phyloP scores from a whole-genome alignment of 1,140 invertebrate genomes.

The Bombus sylvicola region DNA sequence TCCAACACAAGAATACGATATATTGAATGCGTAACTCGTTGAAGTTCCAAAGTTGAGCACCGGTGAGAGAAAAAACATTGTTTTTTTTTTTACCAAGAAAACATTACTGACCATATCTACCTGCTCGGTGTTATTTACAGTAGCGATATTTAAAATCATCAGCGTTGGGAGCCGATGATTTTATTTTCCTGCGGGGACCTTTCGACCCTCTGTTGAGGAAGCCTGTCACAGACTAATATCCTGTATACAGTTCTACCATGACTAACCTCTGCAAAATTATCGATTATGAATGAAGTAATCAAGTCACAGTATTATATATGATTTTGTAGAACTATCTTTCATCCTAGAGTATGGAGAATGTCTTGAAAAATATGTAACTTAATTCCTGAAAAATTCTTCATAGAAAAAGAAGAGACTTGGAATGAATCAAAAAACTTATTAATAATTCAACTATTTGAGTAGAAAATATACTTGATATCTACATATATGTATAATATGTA shows the following conservation, averaged over 20 bases:
- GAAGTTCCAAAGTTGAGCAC: neutral
- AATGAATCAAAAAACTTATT: too few relatives aligned
- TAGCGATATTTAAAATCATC: slow-evolving; percentile 9
- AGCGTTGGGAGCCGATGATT: neutral
- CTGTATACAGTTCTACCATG: slow-evolving; percentile 15
- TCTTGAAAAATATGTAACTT: too few relatives aligned
- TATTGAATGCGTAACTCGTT: neutral
- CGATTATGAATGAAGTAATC: slow-evolving; percentile 7
- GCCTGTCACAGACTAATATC: slow-evolving; percentile 43
- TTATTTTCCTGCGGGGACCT: neutral
- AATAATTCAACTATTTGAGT: too few relatives aligned
- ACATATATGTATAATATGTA: too few relatives aligned
- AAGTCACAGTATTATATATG: neutral
- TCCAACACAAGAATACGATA: neutral
- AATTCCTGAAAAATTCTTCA: too few relatives aligned
- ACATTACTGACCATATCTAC: neutral
- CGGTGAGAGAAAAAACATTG: neutral
- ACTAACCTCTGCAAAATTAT: slow-evolving; percentile 21
- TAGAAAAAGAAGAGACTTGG: too few relatives aligned
- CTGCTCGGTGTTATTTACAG: neutral
- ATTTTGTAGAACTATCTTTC: neutral
- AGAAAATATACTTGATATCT: too few relatives aligned
- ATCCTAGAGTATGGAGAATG: neutral
- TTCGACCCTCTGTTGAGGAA: slow-evolving; percentile 36
- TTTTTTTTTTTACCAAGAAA: neutral